Percentiles rank a stretch among this genome's conserved stretches.
Evolutionary conservation across 1,140 invertebrate genomes (phyloP).

Genomic region (Lepidotrigona ventralis): DNA sequence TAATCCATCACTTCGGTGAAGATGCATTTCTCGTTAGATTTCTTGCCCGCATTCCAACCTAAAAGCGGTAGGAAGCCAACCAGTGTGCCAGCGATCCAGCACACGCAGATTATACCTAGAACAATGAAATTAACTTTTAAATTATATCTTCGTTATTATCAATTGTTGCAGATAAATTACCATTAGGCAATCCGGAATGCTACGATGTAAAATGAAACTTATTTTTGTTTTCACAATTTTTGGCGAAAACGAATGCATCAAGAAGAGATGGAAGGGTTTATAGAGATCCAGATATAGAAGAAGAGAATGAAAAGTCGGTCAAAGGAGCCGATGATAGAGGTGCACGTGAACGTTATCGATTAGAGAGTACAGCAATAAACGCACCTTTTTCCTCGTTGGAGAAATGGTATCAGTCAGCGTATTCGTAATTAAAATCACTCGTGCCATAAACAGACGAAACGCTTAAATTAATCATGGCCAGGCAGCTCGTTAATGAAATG

Average conservation of each 20-base stretch:
- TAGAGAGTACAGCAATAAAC: constrained; percentile 31
- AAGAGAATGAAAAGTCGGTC: constrained; percentile 33
- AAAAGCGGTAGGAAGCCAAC: constrained; percentile 92
- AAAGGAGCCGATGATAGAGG: constrained; percentile 21
- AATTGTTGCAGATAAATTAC: neutral
- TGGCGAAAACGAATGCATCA: neutral
- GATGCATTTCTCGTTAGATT: constrained; percentile 83
- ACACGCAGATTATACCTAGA: constrained; percentile 91
- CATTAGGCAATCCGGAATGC: neutral
- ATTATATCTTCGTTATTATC: neutral
- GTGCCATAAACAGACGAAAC: constrained; percentile 44
- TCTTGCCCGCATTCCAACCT: constrained; percentile 88
- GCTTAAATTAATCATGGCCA: constrained; percentile 48
- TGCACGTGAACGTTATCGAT: constrained; percentile 44
- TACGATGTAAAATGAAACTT: neutral
- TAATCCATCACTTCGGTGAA: constrained; percentile 94
- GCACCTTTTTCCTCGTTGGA: constrained; percentile 16
- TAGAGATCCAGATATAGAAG: neutral
- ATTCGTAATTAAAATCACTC: constrained; percentile 64
- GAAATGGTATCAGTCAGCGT: constrained; percentile 32
- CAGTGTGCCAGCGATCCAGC: constrained; percentile 89
- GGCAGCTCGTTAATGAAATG: neutral
- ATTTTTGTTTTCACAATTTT: neutral
- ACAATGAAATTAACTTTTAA: constrained; percentile 59
- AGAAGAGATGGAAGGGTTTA: neutral